Conservation (phyloP, 2,113 vertebrate genomes). For the Bubo blakistoni region DNA sequence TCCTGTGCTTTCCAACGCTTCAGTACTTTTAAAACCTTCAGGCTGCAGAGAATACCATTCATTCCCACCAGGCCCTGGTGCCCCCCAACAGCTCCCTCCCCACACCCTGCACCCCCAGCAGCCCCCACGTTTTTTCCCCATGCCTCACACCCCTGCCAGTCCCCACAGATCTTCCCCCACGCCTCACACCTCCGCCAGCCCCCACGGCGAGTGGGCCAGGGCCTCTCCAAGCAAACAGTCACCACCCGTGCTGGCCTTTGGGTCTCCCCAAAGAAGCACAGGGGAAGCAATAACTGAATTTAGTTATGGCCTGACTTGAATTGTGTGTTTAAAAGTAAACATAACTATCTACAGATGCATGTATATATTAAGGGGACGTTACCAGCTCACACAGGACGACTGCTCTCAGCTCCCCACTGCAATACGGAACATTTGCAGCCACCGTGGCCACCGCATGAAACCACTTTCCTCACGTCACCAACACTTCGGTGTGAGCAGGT, state of each 20-base stretch:
- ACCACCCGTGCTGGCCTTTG: fast-evolving
- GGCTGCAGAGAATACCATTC: background rate
- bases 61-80: background rate
- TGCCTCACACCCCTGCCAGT: background rate
- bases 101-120: background rate
- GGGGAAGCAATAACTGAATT: background rate
- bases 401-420: background rate
- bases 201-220: fast-evolving
- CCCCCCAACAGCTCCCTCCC: too few relatives aligned
- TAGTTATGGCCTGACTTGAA: background rate
- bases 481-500: background rate
- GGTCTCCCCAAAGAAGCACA: too few relatives aligned
- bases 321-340: background rate
- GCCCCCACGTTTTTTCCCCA: background rate
- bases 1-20: background rate
- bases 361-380: fast-evolving
- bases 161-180: background rate
- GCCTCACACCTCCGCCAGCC: background rate
- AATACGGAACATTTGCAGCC: background rate
- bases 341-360: too few relatives aligned
- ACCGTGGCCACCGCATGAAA: background rate
- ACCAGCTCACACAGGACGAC: background rate
- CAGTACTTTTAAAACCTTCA: background rate
- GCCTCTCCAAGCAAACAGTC: background rate
- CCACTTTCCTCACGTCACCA: background rate